phyloP scores from a whole-genome alignment of 2,888 invertebrate species.

The Ctena decussata region DNA sequence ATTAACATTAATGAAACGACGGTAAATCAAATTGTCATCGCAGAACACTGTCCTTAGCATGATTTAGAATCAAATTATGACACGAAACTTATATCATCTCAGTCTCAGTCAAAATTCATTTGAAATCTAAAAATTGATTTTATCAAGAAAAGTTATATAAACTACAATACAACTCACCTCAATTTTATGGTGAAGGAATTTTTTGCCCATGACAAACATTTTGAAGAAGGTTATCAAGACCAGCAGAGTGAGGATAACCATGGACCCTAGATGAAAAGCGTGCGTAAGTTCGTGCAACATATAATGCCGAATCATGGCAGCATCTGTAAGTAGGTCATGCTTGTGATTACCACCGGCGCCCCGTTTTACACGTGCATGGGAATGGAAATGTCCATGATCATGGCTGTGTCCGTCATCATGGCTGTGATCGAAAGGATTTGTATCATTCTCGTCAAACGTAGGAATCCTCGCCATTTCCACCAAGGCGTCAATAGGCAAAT shows the following conservation, averaged over 20 bases:
- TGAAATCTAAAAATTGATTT: too few relatives aligned
- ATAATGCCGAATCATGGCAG: slow-evolving; percentile 71
- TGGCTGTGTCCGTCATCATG: slow-evolving; percentile 40
- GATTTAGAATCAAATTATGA: too few relatives aligned
- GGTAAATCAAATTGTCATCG: too few relatives aligned
- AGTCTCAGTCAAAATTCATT: too few relatives aligned
- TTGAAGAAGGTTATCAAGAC: slow-evolving; percentile 78
- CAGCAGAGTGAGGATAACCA: slow-evolving; percentile 80
- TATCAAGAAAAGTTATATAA: too few relatives aligned
- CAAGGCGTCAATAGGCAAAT: slow-evolving; percentile 41
- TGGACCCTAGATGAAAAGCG: slow-evolving; percentile 79
- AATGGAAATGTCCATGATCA: slow-evolving; percentile 36
- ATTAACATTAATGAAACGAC: too few relatives aligned
- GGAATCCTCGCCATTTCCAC: slow-evolving; percentile 37
- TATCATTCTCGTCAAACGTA: slow-evolving; percentile 30
- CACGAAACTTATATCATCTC: too few relatives aligned
- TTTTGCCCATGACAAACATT: slow-evolving; percentile 79
- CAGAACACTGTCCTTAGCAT: too few relatives aligned
- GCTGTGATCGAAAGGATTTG: neutral
- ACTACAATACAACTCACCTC: slow-evolving; percentile 72
- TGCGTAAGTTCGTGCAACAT: slow-evolving; percentile 80
- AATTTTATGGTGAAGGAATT: slow-evolving; percentile 76
- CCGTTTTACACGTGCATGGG: slow-evolving; percentile 45
- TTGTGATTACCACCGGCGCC: slow-evolving; percentile 67
- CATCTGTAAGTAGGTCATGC: slow-evolving; percentile 65